These are phyloP conservation scores for Lepus americanus DNA, from an alignment of 2,113 vertebrate species.

Conservation along the genomic window DNA sequence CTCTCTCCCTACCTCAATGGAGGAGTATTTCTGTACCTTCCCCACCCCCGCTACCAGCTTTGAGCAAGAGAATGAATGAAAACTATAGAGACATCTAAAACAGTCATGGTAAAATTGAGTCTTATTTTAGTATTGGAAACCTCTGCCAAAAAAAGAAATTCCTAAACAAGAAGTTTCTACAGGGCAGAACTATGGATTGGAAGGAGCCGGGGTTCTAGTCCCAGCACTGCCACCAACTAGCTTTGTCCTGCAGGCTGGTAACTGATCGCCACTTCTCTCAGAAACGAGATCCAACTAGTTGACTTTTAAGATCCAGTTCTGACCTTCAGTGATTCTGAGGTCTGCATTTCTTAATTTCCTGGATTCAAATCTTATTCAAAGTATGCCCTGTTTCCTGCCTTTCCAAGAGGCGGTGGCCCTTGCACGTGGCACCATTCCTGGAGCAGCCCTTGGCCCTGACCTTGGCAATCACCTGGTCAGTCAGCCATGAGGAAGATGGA, in stretches of 20 bases:
- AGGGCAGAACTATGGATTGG: neutral
- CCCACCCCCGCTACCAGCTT: neutral
- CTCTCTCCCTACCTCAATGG: neutral
- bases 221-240: too few species aligned
- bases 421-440: constrained; percentile 8
- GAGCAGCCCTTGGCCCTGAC: constrained; percentile 32
- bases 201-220: neutral
- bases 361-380: constrained; percentile 5
- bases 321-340: neutral
- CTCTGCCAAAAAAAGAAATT: neutral
- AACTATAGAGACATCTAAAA: neutral
- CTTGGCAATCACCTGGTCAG: constrained; percentile 5
- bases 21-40: neutral
- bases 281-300: neutral
- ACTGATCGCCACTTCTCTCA: neutral
- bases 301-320: neutral
- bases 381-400: constrained; percentile 23
- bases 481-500: neutral
- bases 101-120: constrained; percentile 36
- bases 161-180: constrained; percentile 47
- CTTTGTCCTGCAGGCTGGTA: neutral
- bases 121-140: constrained; percentile 62
- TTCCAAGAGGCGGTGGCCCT: neutral
- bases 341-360: constrained; percentile 24
- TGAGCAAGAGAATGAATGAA: constrained; percentile 21